Evolutionary conservation across 2,888 invertebrate species (phyloP), one percentile per base, ranked within the genome.

Genomic region (Acanthacorydalis orientalis): DNA sequence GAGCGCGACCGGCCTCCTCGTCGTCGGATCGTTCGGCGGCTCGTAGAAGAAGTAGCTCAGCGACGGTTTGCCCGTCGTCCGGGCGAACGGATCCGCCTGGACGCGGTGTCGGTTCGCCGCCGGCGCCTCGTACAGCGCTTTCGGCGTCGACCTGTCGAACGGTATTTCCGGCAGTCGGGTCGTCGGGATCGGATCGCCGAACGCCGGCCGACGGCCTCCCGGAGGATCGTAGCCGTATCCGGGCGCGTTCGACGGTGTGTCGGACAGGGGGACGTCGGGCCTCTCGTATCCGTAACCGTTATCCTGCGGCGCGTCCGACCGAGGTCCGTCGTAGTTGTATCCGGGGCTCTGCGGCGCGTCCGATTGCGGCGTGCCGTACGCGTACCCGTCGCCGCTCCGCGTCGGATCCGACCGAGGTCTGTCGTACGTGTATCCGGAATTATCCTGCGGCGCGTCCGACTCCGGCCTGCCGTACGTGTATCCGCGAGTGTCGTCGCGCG

Each of bases 401-500:
- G 14, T 37, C 14, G 7, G 37, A 37, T 37, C 37, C 14, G 37
- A 37, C 10, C 10, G 37, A 12, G 37, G 37, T 2, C 14, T 37
- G 7, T 50, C 48, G 31, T 45, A 45, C 10, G 53, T 49, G 31
- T 53, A 52, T 23, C 52, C 48, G n/a, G 15, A 23, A 7, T 15
- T n/a, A 23, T 23, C 35, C 11, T 35, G 35, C 10, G 35, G 44
- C 33, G 14, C 11, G 34, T 34, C 34, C 8, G 33, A 14, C 4
- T 50, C 46, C 15, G 53, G 53, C 2, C 31, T 48, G 10, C 31
- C 47, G 43, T 53, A 53, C 16, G 47, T 39, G 15, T 53, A 53
- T 32, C 51, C 53, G 32, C 37, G 9, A n/a, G 47, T 41, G 15
- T 35, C 37, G 15, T 49, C 48, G 35, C 42, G 44, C 10, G 51